phyloP scores from a whole-genome alignment of 2,113 vertebrate genomes.

The Neolamprologus modestus region DNA sequence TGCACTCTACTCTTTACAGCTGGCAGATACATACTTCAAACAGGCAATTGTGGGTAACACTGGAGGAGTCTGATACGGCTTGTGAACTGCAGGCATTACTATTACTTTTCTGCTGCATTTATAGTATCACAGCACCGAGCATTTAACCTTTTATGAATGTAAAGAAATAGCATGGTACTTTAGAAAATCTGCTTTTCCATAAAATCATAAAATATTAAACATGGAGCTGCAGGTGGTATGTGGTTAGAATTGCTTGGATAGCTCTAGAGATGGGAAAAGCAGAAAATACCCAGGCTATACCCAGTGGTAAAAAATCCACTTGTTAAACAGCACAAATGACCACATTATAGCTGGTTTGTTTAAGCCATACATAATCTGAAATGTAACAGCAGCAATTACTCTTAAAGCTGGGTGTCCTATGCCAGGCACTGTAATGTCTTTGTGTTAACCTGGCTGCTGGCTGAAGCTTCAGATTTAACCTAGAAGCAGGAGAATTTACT shows the following conservation, averaged over 20 bases:
- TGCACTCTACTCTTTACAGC: background rate
- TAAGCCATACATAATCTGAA: background rate
- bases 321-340: background rate
- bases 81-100: background rate
- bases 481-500: background rate
- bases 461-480: background rate
- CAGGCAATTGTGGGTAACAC: background rate
- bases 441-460: background rate
- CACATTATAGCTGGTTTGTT: background rate
- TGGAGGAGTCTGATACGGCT: background rate
- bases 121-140: background rate
- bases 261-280: background rate
- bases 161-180: background rate
- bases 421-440: background rate
- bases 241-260: background rate
- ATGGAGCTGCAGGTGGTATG: fast-evolving
- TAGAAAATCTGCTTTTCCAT: background rate
- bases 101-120: background rate
- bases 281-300: background rate
- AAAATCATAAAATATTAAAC: background rate
- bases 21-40: background rate
- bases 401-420: background rate
- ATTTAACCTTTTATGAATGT: background rate
- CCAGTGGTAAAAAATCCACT: background rate
- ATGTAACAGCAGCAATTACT: background rate